Base-by-base conservation (phyloP, 2,888 invertebrate species). In the Stegana nigrithorax region DNA sequence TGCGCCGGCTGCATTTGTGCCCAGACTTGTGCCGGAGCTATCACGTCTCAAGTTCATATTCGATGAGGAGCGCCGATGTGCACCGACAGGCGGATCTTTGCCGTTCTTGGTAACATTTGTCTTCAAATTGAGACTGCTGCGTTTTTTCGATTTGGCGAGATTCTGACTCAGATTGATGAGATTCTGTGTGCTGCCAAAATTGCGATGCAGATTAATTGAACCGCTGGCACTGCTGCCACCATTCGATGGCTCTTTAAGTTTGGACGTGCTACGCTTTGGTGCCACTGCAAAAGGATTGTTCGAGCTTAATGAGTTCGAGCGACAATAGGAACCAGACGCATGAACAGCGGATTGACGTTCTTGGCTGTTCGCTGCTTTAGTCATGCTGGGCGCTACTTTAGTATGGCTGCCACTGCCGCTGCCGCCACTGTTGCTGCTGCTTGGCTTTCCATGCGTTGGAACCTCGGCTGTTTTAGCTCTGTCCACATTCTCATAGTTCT, bases 131-230 rank as follows among this genome's bases (percentile, higher is more conserved):
- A 85, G 77, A 68, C 85, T 85, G 65, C 84, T 85, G 66, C 85
- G 84, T 64, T 85, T 85, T 60, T 85, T 85, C 14, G 84, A 80
- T 67, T 84, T 86, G 32, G 83, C 75, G 67, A 84, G 74, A 66
- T 85, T 83, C 63, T 85, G 84, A 71, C 81, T 84, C 27, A 78
- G 75, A 63, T 82, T 84, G 55, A 85, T 83, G 29, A 86, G 72
- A 64, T 86, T 86, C 59, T 86, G 86, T 7, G 86, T 85, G 72
- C 86, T 86, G 45, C 85, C 85, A 64, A 84, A 86, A 63, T 84
- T 84, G 12, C 84, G 82, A 56, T 77, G 83, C 44, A 85, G 70
- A 64, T 85, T 84, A 21, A 81, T 76, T 1, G 76, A 76, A 5
- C 74, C 78, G 2, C 69, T 59, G 44, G 53, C 53, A 55, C 44